Conservation (phyloP, 2,888 invertebrate species). For the Priocnemis perturbator region DNA sequence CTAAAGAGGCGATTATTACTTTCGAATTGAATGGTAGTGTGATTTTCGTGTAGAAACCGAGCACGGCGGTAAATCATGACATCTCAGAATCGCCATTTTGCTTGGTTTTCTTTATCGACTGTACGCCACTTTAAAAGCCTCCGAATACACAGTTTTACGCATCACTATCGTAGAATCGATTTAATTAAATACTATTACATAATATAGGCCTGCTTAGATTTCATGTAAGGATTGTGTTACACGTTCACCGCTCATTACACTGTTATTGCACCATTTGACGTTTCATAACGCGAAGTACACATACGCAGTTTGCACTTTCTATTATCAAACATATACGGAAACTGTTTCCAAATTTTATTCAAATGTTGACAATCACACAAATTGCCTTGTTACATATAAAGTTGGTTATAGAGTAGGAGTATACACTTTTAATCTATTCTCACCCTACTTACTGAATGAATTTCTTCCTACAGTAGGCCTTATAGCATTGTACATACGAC, state of each 20-base stretch:
- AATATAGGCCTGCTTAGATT: neutral
- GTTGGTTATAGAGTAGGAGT: too few species aligned
- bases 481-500: neutral
- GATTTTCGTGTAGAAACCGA: constrained; percentile 13
- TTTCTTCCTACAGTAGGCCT: constrained; percentile 6
- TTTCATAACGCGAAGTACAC: neutral
- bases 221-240: neutral
- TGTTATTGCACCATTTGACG: neutral
- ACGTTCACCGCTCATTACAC: neutral
- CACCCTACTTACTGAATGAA: constrained; percentile 24
- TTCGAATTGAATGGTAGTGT: constrained; percentile 12
- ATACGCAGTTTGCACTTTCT: too few species aligned
- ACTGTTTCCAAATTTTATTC: neutral
- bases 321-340: too few species aligned
- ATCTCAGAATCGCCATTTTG: constrained; percentile 44
- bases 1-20: too few species aligned
- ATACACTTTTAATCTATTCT: neutral
- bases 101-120: constrained; percentile 43
- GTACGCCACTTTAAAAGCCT: constrained; percentile 35
- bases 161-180: constrained; percentile 34
- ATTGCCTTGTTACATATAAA: too few species aligned
- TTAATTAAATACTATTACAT: constrained; percentile 32
- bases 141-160: constrained; percentile 27
- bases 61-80: constrained; percentile 24
- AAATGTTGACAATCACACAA: neutral